Conservation (phyloP, 2,888 invertebrate genomes). For the Colletes collaris region DNA sequence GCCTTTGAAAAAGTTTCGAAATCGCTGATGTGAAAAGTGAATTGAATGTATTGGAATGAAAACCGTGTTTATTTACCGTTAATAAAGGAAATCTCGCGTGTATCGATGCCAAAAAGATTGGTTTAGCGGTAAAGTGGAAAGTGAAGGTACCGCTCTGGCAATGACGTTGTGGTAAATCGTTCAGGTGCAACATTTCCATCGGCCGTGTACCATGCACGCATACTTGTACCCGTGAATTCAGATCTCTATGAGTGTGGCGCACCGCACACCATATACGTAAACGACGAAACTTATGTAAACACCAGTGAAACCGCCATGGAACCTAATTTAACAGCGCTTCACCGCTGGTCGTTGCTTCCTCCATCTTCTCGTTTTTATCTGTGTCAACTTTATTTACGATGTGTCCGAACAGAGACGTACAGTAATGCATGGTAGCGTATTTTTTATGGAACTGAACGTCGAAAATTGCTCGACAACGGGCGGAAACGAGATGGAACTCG, state of each 20-base stretch:
- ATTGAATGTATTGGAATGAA: neutral
- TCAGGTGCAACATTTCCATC: conserved; percentile 70
- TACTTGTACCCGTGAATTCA: conserved; percentile 32
- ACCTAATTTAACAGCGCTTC: conserved; percentile 53
- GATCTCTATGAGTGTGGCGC: conserved; percentile 1
- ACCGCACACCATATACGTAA: conserved; percentile 43
- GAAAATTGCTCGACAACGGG: too few relatives aligned
- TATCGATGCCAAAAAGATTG: conserved; percentile 61
- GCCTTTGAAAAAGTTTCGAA: too few relatives aligned
- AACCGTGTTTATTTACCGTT: neutral
- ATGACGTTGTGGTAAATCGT: conserved; percentile 74
- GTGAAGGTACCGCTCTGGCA: conserved; percentile 79
- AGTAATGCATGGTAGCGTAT: too few relatives aligned
- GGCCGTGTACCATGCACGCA: conserved; percentile 57
- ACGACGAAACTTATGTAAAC: conserved; percentile 65
- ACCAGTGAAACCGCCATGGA: conserved; percentile 58
- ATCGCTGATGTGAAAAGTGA: neutral
- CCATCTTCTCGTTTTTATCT: conserved; percentile 33
- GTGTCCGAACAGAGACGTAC: neutral
- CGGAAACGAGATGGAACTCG: too few relatives aligned
- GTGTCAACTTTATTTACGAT: conserved; percentile 47
- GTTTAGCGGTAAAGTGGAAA: conserved; percentile 77
- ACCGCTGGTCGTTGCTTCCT: conserved; percentile 34
- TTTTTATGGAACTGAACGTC: too few relatives aligned
- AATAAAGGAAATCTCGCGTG: conserved; percentile 1